Conservation (phyloP, 37 sponge, comb jelly and placozoan species). For the Oopsacas minuta region DNA sequence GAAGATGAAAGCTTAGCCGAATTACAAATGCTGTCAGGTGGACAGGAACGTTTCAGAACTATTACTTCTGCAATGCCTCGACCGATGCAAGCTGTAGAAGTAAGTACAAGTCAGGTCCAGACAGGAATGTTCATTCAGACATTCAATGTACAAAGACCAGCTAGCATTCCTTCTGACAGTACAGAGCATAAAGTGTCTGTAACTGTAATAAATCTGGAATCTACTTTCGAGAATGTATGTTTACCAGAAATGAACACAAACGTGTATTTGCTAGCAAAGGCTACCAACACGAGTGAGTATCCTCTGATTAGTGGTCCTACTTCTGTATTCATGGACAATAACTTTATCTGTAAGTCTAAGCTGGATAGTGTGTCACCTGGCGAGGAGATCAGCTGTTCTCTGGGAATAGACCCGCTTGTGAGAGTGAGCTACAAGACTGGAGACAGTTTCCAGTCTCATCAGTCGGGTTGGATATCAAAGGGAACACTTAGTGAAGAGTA, state of each 20-base stretch:
- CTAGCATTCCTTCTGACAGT: conserved; percentile 2
- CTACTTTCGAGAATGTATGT: background rate
- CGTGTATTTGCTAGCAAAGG: conserved; percentile 1
- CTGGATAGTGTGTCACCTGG: conserved; percentile 4
- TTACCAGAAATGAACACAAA: background rate
- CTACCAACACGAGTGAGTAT: background rate
- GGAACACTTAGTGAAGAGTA: background rate
- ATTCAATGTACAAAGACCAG: background rate
- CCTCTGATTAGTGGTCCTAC: conserved; percentile 7
- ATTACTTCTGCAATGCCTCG: background rate
- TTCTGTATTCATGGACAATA: conserved; percentile 19
- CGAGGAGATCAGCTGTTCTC: conserved; percentile 19
- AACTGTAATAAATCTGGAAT: conserved; percentile 10
- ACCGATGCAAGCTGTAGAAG: background rate
- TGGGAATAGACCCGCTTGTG: conserved; percentile 9
- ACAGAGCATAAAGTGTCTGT: conserved; percentile 18
- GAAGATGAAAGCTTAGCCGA: background rate
- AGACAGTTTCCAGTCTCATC: conserved; percentile 3
- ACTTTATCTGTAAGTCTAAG: conserved; percentile 12
- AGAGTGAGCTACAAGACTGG: background rate
- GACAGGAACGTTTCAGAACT: background rate
- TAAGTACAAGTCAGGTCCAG: background rate
- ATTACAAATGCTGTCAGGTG: background rate
- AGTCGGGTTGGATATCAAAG: background rate
- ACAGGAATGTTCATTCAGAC: conserved; percentile 10